Conservation (phyloP, 2,888 invertebrate species). For the Chorisops tibialis region DNA sequence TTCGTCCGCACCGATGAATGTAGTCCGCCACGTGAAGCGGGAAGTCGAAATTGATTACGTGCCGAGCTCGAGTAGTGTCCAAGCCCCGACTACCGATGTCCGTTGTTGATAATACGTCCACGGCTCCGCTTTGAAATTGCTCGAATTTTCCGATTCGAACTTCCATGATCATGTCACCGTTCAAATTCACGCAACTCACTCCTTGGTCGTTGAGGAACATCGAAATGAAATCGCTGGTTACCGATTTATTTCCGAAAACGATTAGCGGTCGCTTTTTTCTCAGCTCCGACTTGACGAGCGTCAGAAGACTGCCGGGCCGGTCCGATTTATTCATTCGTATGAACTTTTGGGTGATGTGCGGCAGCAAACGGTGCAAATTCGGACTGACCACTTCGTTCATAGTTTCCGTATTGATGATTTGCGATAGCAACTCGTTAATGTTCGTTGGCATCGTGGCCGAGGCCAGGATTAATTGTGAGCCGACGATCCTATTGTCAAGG, state of each 20-base stretch:
- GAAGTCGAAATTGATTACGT: conserved; percentile 92
- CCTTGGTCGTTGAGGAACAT: conserved; percentile 75
- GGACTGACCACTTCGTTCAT: conserved; percentile 67
- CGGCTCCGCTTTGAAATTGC: conserved; percentile 66
- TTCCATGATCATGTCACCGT: conserved; percentile 68
- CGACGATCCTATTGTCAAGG: too few species aligned
- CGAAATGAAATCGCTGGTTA: conserved; percentile 75
- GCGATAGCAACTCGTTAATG: conserved; percentile 61
- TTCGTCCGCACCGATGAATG: conserved; percentile 86
- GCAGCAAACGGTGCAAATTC: conserved; percentile 69
- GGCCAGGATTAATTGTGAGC: conserved; percentile 76
- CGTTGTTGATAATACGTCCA: conserved; percentile 76
- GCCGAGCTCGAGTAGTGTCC: conserved; percentile 72
- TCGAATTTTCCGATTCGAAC: conserved; percentile 69
- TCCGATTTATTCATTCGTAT: conserved; percentile 65
- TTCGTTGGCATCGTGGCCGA: conserved; percentile 86
- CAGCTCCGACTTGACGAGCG: conserved; percentile 63
- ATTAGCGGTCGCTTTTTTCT: conserved; percentile 64
- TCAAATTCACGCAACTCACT: conserved; percentile 67
- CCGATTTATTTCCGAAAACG: conserved; percentile 78
- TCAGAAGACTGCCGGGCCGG: conserved; percentile 68
- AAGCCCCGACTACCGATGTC: conserved; percentile 89
- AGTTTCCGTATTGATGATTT: conserved; percentile 62
- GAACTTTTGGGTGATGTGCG: conserved; percentile 81
- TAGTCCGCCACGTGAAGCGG: conserved; percentile 88